phyloP scores from a whole-genome alignment of 2,888 invertebrate species.

The Iselma pallidipennis region DNA sequence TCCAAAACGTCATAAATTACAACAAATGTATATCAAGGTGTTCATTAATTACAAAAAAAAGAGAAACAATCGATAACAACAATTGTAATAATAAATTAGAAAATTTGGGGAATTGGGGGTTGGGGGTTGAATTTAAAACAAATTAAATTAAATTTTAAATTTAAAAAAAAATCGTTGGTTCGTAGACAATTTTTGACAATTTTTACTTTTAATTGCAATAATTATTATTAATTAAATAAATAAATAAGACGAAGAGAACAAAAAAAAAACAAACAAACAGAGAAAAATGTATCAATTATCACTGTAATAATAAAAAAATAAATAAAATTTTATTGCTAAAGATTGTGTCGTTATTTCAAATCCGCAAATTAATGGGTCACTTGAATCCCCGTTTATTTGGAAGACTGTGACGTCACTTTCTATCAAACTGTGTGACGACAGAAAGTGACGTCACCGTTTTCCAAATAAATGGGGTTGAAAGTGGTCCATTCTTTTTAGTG shows the following conservation, averaged over 20 bases:
- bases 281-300: background rate
- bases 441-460: no score
- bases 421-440: no score
- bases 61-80: background rate
- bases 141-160: background rate
- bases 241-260: background rate
- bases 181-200: background rate
- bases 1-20: background rate
- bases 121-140: background rate
- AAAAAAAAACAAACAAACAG: background rate
- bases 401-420: no score
- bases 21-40: background rate
- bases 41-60: background rate
- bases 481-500: no score
- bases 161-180: background rate
- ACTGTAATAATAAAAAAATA: no score
- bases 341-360: no score
- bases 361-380: no score
- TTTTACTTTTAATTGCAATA: conserved; percentile 1
- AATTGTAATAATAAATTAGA: no score
- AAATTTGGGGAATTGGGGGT: background rate
- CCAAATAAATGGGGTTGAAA: no score
- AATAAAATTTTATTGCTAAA: no score
- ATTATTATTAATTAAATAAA: background rate
- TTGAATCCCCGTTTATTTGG: no score